phyloP scores from a whole-genome alignment of 2,888 invertebrate genomes.

The Yponomeuta evonymella region DNA sequence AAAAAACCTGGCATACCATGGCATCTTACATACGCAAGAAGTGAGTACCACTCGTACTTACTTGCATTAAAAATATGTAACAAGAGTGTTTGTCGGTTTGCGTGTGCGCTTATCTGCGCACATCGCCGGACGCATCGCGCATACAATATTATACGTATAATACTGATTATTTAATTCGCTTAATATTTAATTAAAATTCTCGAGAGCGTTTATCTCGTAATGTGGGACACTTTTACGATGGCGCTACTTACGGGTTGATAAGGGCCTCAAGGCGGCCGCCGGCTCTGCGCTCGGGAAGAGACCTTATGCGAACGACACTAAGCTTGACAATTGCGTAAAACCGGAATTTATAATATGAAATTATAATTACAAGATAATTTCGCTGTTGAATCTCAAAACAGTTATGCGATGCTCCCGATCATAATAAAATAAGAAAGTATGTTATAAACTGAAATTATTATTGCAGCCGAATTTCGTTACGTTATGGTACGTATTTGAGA shows the following conservation, averaged over 20 bases:
- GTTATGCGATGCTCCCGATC: constrained; percentile 57
- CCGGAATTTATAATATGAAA: constrained; percentile 66
- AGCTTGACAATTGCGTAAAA: constrained; percentile 52
- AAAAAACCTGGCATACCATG: constrained; percentile 21
- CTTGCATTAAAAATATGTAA: constrained; percentile 38
- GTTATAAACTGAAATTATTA: constrained; percentile 49
- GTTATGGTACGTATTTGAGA: constrained; percentile 18
- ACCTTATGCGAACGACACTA: constrained; percentile 61
- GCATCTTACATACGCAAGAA: constrained; percentile 23
- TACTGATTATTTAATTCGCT: constrained; percentile 76
- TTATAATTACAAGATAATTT: constrained; percentile 74
- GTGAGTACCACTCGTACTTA: neutral
- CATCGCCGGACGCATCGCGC: constrained; percentile 61
- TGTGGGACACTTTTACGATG: constrained; percentile 75
- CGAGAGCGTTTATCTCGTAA: constrained; percentile 72
- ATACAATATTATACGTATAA: constrained; percentile 71
- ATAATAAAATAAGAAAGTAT: constrained; percentile 59
- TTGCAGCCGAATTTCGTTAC: constrained; percentile 35
- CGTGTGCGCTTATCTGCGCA: constrained; percentile 56
- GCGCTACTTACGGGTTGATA: constrained; percentile 71
- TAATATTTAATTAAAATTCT: constrained; percentile 76
- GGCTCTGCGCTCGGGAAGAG: constrained; percentile 36
- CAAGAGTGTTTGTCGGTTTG: constrained; percentile 38
- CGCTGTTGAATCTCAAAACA: constrained; percentile 63
- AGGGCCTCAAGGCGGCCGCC: constrained; percentile 38